Base-by-base conservation (phyloP, 2,797 vertebrate species). In the Dendrocincla fuliginosa region DNA sequence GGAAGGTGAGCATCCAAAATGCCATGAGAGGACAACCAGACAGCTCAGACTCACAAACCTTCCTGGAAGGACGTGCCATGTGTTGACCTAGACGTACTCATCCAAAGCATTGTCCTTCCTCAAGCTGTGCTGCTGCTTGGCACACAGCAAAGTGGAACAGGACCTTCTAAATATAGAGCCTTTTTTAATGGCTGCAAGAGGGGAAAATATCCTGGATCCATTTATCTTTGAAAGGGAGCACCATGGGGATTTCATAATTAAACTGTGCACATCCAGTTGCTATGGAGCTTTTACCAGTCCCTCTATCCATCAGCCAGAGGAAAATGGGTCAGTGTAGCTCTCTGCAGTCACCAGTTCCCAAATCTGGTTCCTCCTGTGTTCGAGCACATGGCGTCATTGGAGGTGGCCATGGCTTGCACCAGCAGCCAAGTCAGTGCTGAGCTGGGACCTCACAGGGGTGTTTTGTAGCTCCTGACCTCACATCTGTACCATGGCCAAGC, bases 311-410 rank as follows among this genome's bases (percentile, higher is more conserved):
- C 91, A 93, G 89, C 84, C 71, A n/a, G 88, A 82, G 80, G 85
- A 97, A 98, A 97, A 81, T 96, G 97, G 97, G 97, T 97, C 98
- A 97, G 16, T 10, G 52, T 24, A 15, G 89, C 52, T 84, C 77
- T 92, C 53, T 50, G 61, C 81, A 47, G 2, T 14, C 83, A 56
- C 24, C 6, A 1, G 11, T 64, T 53, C 94, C 87, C 85, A 78
- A 6, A 78, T 61, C 53, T 37, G 41, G 68, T 60, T 83, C 60
- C 49, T 85, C 20, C 27, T 19, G 22, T 3, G 0, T 41, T 42
- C 1, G 13, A 82, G 56, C 75, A 44, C 5, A 1, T 39, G 5
- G 1, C 1, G 3, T 1, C n/a, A 53, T 28, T 28, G 35, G n/a
- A 37, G 74, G 18, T 44, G 77, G 57, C 27, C 14, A 9, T 5